phyloP scores from a whole-genome alignment of 2,113 vertebrate genomes.

The Leptobrachium leishanense region DNA sequence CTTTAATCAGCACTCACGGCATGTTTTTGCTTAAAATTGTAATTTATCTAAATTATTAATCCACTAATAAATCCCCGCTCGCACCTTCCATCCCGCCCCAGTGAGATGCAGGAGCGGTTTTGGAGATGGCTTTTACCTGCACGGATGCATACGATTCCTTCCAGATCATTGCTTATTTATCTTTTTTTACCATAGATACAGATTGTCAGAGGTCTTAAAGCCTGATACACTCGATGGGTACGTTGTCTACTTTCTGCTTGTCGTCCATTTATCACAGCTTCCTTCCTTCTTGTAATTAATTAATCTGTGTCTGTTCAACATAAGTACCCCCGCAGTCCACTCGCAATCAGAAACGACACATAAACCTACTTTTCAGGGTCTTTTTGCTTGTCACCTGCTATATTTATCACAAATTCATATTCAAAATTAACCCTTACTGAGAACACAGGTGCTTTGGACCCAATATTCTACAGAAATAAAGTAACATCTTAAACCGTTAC shows the following conservation, averaged over 20 bases:
- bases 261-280: not conserved
- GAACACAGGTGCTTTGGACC: too few relatives aligned
- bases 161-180: not conserved
- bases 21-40: not conserved
- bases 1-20: not conserved
- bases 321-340: not conserved
- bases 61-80: not conserved
- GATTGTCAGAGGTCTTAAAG: not conserved
- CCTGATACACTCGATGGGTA: not conserved
- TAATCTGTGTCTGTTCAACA: not conserved
- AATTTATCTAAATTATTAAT: conserved; percentile 2
- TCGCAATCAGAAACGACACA: too few relatives aligned
- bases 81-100: not conserved
- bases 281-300: not conserved
- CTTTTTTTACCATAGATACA: not conserved
- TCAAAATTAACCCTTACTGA: too few relatives aligned
- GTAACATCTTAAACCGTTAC: too few relatives aligned
- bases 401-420: too few relatives aligned
- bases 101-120: not conserved
- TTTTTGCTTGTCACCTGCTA: too few relatives aligned
- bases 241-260: not conserved
- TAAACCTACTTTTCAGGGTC: too few relatives aligned
- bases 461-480: too few relatives aligned
- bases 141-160: not conserved
- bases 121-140: not conserved